phyloP scores from a whole-genome alignment of 2,797 vertebrate genomes.

The Centropyge bicolor region DNA sequence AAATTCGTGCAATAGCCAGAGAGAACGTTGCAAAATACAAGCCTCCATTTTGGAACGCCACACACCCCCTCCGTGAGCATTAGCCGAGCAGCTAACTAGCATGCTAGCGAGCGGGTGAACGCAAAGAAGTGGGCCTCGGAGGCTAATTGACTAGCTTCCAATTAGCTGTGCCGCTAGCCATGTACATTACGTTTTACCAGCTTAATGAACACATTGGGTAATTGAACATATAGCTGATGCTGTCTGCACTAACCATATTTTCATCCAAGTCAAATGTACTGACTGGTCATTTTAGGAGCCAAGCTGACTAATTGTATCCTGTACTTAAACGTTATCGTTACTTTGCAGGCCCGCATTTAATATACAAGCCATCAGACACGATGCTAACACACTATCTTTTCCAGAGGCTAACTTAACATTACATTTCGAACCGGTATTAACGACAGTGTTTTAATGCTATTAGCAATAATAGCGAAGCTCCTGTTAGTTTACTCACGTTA shows the following conservation, averaged over 20 bases:
- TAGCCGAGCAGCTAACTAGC: conserved; percentile 74
- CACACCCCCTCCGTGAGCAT: conserved; percentile 81
- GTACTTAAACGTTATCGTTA: not conserved
- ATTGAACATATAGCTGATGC: not conserved
- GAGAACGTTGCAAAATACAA: conserved; percentile 80
- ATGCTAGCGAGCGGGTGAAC: conserved; percentile 64
- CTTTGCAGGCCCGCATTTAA: conserved; percentile 53
- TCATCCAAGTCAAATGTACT: not conserved
- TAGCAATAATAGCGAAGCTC: accelerated
- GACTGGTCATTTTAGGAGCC: not conserved
- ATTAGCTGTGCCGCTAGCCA: conserved; percentile 41
- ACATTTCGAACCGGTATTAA: not conserved
- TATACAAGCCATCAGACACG: conserved; percentile 46
- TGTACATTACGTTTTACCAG: conserved; percentile 2
- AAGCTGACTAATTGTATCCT: not conserved
- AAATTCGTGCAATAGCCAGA: conserved; percentile 46
- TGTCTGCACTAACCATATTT: accelerated
- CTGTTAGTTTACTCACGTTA: not conserved
- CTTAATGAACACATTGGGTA: accelerated
- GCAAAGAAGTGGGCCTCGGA: conserved; percentile 27
- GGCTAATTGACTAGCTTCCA: conserved; percentile 57
- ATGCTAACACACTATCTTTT: conserved; percentile 58
- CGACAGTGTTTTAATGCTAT: not conserved
- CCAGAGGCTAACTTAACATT: conserved; percentile 13
- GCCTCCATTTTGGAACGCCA: conserved; percentile 88